Base-by-base conservation (phyloP, 2,797 vertebrate genomes). In the Borostomias antarcticus region DNA sequence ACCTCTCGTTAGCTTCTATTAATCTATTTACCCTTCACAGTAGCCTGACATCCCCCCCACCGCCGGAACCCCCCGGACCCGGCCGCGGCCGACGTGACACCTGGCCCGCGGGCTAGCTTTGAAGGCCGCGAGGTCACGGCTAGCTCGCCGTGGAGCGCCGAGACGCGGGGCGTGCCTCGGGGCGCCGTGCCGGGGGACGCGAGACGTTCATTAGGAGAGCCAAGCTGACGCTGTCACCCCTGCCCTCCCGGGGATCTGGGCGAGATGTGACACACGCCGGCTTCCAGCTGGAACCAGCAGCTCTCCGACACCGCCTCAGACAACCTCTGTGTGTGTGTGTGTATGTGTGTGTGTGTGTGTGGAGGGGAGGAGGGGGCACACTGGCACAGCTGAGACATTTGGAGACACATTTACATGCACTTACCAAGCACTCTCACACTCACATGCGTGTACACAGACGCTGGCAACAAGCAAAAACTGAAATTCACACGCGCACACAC, bases 171-270 rank as follows among this genome's bases (percentile, higher is more conserved):
- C 85, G 84, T 74, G 53, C 47, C 28, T 3, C n/a, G 29, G 54
- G 60, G 32, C 21, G 56, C 89, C 84, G 76, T 79, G 88, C 89
- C 77, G 82, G 85, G 54, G 75, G 86, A 86, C 89, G 88, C 89
- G 90, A 93, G 89, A 90, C 87, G 88, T 93, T 93, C 90, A 93
- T 93, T 93, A 93, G 90, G 84, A 84, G 88, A 93, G 89, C 89
- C 88, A 89, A 93, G 90, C 87, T 91, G 91, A 93, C 88, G 73
- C 88, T 91, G 88, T 91, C 90, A 91, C 80, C 84, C 81, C 84
- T 73, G 72, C 78, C 83, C 75, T 81, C 76, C 77, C 81, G 80
- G 81, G 85, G 82, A 87, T 89, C 86, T 86, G 82, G 85, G 86
- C 79, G 62, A 70, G 82, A 82, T 84, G 77, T 84, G 84, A 86